Base-by-base conservation (phyloP, 2,797 vertebrate species). In the Aythya fuligula region DNA sequence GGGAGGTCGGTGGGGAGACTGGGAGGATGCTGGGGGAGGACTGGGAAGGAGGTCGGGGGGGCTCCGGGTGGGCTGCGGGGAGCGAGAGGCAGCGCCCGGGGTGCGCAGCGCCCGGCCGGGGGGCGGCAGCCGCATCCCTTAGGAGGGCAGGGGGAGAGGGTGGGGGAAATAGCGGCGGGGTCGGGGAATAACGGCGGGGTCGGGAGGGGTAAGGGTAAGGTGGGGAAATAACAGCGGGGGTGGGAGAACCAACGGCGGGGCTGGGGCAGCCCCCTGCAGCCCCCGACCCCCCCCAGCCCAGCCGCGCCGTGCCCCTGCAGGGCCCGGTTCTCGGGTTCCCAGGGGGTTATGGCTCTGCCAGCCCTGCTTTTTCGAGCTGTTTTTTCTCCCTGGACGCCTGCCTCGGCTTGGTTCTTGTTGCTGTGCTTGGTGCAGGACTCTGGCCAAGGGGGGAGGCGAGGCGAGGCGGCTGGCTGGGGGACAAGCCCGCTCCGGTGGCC, bases 401-500 rank as follows among this genome's bases (percentile, higher is more conserved):
- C 38, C 76, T 66, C 69, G 4, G 36, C 67, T 56, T 51, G 64
- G 61, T 72, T 93, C 41, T 49, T 11, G 1, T 51, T 38, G 32
- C 86, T 45, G 8, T 8, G 0, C 38, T 39, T 30, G 0, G n/a
- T 64, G 58, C 49, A 34, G 21, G 19, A 20, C 28, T 28, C 53
- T 51, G 27, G 57, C 32, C 67, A 28, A 74, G 65, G 27, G 45
- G 45, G 24, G 51, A 71, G 56, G 45, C 30, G 15, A 9, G 41
- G 38, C 9, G 14, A 58, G 64, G 39, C 36, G 54, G 45, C 21
- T 41, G 81, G 4, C 61, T 32, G 43, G 17, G 32, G 2, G 38
- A 7, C 20, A 19, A 13, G n/a, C 0, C 0, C 2, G 7, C 25
- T 61, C n/a, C 34, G 67, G 27, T 69, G 79, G 38, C 32, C 71